Base-by-base conservation (phyloP, 2,113 vertebrate species). In the Corythoichthys haematopterus region DNA sequence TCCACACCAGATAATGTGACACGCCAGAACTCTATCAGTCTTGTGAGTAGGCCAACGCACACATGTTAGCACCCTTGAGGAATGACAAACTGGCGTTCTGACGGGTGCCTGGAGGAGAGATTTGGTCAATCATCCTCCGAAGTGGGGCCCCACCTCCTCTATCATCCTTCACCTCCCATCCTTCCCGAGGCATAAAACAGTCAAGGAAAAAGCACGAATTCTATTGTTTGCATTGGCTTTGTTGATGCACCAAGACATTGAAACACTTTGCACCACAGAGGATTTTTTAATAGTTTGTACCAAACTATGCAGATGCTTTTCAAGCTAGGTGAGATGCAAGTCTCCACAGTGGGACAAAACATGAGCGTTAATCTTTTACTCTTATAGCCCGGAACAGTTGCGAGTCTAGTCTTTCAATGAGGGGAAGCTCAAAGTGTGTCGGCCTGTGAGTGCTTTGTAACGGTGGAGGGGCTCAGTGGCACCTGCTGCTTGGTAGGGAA, bases 41-140 rank as follows among this genome's bases (percentile, higher is more conserved):
- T 57, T 36, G 55, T 37, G 33, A 57, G 12, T 3, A 3, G 35
- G 55, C 48, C 51, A 72, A 69, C 43, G 48, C 52, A 53, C 59
- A 65, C 58, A 63, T 3, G 52, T n/a, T 47, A 65, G 47, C 53
- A 53, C 76, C 75, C 75, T 80, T 81, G 74, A 81, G 78, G 78
- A 83, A 83, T 83, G 84, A 84, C 63, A 76, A 66, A 2, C 66
- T 51, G 36, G 62, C 60, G 47, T 45, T 55, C 50, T 71, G 81
- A 77, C 65, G 79, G 55, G 77, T 85, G 47, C 88, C 70, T 66
- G 28, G 20, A 86, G 86, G 79, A 78, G 20, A 83, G 84, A 87
- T 88, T 83, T 80, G 76, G 28, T 28, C 43, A 60, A 59, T 78
- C 75, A 74, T 75, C 75, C 65, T 72, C 40, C 68, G 35, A 68